Conservation (phyloP, 1,140 invertebrate genomes). For the Phymorhynchus buccinoides region DNA sequence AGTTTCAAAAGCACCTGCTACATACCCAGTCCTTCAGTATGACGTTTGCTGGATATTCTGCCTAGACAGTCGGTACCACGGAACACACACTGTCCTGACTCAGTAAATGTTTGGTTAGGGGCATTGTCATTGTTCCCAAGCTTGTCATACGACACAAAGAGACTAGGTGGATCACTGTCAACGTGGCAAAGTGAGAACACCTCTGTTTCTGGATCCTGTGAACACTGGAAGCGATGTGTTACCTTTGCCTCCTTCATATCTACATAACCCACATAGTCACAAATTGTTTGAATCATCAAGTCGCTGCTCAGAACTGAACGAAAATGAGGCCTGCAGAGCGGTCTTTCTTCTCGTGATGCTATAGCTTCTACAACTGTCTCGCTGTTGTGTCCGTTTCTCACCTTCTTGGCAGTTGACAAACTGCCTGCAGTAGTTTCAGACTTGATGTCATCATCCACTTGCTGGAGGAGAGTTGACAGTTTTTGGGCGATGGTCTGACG, state of each 20-base stretch:
- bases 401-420: background rate
- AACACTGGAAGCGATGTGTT: background rate
- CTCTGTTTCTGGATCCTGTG: background rate
- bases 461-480: background rate
- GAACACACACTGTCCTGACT: background rate
- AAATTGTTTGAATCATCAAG: background rate
- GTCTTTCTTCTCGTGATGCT: background rate
- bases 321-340: background rate
- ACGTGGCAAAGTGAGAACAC: background rate
- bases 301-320: background rate
- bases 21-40: background rate
- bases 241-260: background rate
- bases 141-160: background rate
- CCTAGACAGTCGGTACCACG: background rate
- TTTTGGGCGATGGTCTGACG: background rate
- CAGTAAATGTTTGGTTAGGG: background rate
- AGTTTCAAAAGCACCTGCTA: background rate
- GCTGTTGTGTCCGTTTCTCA: background rate
- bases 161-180: background rate
- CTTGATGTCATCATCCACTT: background rate
- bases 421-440: background rate
- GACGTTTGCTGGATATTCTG: background rate
- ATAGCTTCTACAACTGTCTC: background rate
- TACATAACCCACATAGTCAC: slow-evolving; percentile 6
- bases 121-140: background rate